These are phyloP conservation scores for Acanthurus leucopareius DNA, from an alignment of 2,797 vertebrate species.

Conservation along the genomic window DNA sequence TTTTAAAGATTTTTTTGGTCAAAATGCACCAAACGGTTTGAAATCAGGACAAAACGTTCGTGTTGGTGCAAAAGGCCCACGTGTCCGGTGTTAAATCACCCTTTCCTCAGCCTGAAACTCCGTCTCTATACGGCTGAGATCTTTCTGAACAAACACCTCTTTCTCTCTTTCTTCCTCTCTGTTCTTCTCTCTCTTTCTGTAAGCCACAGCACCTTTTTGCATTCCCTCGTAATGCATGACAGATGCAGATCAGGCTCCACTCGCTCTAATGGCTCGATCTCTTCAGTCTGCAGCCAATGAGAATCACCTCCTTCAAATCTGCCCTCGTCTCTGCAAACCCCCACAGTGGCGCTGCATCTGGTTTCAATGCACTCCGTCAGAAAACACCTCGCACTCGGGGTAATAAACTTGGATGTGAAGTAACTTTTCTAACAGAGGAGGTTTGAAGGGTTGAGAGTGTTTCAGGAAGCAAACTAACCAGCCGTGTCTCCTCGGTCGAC, in stretches of 20 bases:
- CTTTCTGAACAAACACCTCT: conserved; percentile 24
- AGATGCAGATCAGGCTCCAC: conserved; percentile 75
- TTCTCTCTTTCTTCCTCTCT: conserved; percentile 35
- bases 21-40: too few relatives aligned
- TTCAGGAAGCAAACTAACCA: conserved; percentile 33
- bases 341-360: conserved; percentile 73
- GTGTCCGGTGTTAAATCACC: too few relatives aligned
- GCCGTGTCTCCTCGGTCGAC: conserved; percentile 12
- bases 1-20: too few relatives aligned
- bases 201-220: conserved; percentile 68
- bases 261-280: conserved; percentile 70
- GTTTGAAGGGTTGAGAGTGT: conserved; percentile 33
- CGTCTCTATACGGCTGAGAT: conserved; percentile 14
- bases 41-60: too few relatives aligned
- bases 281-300: conserved; percentile 69
- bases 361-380: conserved; percentile 73
- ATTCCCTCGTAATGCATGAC: conserved; percentile 75
- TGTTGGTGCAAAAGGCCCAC: too few relatives aligned
- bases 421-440: conserved; percentile 41
- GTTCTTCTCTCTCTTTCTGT: conserved; percentile 41
- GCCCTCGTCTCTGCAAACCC: conserved; percentile 54
- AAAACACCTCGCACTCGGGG: conserved; percentile 51
- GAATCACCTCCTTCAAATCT: conserved; percentile 66
- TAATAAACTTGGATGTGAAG: conserved; percentile 61
- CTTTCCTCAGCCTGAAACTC: conserved; percentile 13